Base-by-base conservation (phyloP, 2,797 vertebrate genomes). In the Huso huso region DNA sequence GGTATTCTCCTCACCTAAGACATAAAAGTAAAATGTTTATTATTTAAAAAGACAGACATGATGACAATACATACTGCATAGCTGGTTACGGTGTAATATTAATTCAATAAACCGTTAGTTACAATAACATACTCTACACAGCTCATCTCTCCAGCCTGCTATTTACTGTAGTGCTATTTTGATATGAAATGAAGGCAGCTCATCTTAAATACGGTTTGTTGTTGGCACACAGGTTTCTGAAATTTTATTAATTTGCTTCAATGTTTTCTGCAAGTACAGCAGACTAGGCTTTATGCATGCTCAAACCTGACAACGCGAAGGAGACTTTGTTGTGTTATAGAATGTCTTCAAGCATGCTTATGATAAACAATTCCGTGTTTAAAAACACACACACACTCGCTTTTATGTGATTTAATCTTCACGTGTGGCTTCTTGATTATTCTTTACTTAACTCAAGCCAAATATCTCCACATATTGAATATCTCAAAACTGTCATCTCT, bases 401-500 rank as follows among this genome's bases (percentile, higher is more conserved):
- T 68, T 75, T 63, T 48, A 69, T 75, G 66, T 75, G 67, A 77
- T 70, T 58, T 75, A 72, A 80, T 82, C 76, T 74, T 48, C 51
- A 71, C 66, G 58, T 49, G 23, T 58, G 49, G 55, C 57, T 65
- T 68, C 71, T 70, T 71, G 73, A 65, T 71, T 75, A 48, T 77
- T 69, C 74, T 78, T 73, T 58, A 78, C 75, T 81, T 68, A 77
- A 74, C 73, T 83, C 69, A 69, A 77, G 76, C 82, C 81, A 84
- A 71, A 75, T 37, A 68, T 76, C 13, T 79, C 37, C 37, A 37
- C 37, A 37, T 37, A 37, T 37, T 37, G 37, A 37, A 37, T 37
- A 37, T 37, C 37, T 37, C 37, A 37, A 37, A 37, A 37, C 37
- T 37, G 37, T 37, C 37, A 37, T 37, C 37, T 37, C 37, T 5